phyloP scores from a whole-genome alignment of 2,797 vertebrate genomes.

The Cryptoblepharus egeriae region DNA sequence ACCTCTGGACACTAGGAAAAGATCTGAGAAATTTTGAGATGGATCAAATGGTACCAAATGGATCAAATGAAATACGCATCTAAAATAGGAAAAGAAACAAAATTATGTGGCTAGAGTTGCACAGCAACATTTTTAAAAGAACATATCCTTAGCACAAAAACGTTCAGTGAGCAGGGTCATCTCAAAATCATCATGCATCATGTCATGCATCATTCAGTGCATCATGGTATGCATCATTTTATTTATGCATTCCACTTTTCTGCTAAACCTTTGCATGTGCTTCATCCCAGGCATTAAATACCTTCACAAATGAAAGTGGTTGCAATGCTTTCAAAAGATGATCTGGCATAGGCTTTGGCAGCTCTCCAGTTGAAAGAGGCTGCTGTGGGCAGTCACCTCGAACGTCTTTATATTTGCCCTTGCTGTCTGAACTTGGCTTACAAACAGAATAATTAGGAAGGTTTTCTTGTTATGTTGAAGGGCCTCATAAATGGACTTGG shows the following conservation, averaged over 20 bases:
- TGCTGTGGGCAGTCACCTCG: conserved; percentile 20
- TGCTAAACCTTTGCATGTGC: not conserved
- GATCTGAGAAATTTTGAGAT: not conserved
- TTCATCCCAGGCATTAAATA: conserved; percentile 12
- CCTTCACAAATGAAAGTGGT: not conserved
- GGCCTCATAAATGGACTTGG: not conserved
- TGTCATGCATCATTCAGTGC: not conserved
- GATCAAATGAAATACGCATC: not conserved
- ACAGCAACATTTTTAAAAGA: not conserved
- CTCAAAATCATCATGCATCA: not conserved
- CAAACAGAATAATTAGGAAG: conserved; percentile 26
- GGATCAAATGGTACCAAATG: no score
- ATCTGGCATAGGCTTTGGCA: conserved; percentile 8
- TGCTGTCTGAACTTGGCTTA: conserved; percentile 2
- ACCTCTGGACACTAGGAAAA: not conserved
- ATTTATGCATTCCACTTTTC: not conserved
- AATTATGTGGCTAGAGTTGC: not conserved
- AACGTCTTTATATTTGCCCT: conserved; percentile 13
- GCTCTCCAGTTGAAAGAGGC: not conserved
- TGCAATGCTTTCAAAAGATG: conserved; percentile 21
- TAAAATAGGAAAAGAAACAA: not conserved
- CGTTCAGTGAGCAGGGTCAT: not conserved
- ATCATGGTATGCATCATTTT: not conserved
- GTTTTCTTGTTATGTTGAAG: conserved; percentile 7
- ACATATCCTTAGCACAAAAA: not conserved